Evolutionary conservation across 2,113 vertebrate species (phyloP).

Genomic region (Laterallus jamaicensis): DNA sequence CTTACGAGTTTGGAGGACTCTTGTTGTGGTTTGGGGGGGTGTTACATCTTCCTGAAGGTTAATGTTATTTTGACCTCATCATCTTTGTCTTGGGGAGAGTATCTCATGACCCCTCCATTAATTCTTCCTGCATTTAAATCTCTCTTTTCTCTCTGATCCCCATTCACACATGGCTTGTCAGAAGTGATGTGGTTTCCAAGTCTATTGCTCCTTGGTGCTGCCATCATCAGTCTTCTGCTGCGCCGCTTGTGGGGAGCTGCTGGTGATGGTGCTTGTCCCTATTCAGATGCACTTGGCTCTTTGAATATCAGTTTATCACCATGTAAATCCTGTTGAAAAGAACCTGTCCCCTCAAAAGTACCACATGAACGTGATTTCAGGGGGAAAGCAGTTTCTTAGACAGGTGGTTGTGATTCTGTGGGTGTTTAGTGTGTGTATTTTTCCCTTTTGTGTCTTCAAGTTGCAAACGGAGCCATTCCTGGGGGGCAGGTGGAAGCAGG

Average conservation of each 20-base stretch:
- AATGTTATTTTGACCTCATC: background rate
- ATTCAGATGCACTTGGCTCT: background rate
- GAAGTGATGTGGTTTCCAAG: background rate
- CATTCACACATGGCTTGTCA: no score
- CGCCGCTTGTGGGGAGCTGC: background rate
- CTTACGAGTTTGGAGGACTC: background rate
- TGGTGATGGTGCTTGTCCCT: background rate
- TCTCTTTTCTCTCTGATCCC: background rate
- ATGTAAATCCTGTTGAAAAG: background rate
- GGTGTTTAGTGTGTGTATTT: background rate
- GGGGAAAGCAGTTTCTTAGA: background rate
- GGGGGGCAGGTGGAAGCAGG: background rate
- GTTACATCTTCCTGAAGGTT: background rate
- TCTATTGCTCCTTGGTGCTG: background rate
- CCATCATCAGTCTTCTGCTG: background rate
- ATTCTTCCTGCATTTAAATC: background rate
- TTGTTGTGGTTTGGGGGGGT: background rate
- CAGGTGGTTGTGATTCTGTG: background rate
- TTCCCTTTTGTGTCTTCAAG: background rate
- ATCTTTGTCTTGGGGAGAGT: background rate
- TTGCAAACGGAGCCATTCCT: background rate
- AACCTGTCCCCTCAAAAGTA: background rate
- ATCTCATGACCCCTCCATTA: background rate
- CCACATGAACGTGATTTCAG: background rate
- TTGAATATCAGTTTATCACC: background rate